A percentile compares a stretch with the other conserved stretches of the same genome.
Evolutionary conservation across 2,888 invertebrate genomes (phyloP).

Genomic region (Platypus cylindrus): DNA sequence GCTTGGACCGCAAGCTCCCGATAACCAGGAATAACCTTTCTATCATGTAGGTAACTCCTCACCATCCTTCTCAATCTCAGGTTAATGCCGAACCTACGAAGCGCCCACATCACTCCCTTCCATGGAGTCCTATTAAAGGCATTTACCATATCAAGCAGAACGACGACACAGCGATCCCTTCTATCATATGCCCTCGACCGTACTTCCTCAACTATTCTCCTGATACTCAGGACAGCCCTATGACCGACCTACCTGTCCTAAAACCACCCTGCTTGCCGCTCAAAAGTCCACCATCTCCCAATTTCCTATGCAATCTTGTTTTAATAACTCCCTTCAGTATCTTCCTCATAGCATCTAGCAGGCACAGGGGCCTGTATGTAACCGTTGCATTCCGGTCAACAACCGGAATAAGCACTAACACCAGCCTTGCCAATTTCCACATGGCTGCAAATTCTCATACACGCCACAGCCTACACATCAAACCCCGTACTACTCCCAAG

Average conservation of each 20-base stretch:
- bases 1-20: no score
- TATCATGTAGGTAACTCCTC: slow-evolving; percentile 1
- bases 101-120: background rate
- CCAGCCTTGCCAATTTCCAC: slow-evolving; percentile 1
- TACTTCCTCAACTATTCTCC: background rate
- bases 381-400: background rate
- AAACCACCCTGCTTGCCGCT: slow-evolving; percentile 8
- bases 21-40: no score
- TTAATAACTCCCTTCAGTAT: slow-evolving; percentile 6
- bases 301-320: slow-evolving; percentile 3
- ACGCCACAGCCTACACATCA: no score
- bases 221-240: slow-evolving; percentile 5
- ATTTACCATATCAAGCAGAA: slow-evolving; percentile 6
- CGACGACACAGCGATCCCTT: slow-evolving; percentile 3
- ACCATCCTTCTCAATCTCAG: no score
- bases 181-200: background rate
- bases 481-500: no score
- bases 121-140: slow-evolving; percentile 9
- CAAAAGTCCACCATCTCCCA: slow-evolving; percentile 2
- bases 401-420: slow-evolving; percentile 4
- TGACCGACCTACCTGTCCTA: slow-evolving; percentile 4
- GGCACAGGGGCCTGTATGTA: slow-evolving; percentile 8
- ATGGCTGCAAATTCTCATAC: no score
- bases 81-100: no score
- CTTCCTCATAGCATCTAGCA: slow-evolving; percentile 4